Conservation (phyloP, 1,140 invertebrate species). For the Caenorhabditis tropicalis region DNA sequence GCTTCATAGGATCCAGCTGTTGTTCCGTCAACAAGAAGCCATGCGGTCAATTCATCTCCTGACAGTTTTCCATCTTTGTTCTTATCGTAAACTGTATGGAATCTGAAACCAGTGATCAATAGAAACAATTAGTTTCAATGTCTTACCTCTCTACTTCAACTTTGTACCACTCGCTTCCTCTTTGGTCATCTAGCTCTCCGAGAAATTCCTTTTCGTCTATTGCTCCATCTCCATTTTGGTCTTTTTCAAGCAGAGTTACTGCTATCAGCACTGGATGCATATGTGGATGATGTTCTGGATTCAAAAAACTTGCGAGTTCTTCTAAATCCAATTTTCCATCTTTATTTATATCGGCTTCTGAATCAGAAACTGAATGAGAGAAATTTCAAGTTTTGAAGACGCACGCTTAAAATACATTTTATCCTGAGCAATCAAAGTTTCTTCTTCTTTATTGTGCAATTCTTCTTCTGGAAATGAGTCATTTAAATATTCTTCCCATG, state of each 20-base stretch:
- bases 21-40: slow-evolving; percentile 29
- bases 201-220: slow-evolving; percentile 35
- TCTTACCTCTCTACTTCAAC: slow-evolving; percentile 29
- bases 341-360: slow-evolving; percentile 10
- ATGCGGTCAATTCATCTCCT: slow-evolving; percentile 19
- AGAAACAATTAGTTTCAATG: background rate
- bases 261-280: slow-evolving; percentile 36
- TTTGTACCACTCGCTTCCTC: slow-evolving; percentile 39
- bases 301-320: slow-evolving; percentile 24
- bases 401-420: background rate
- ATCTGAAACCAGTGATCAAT: background rate
- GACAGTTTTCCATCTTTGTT: slow-evolving; percentile 42
- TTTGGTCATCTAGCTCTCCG: slow-evolving; percentile 19
- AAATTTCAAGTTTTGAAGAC: background rate
- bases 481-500: slow-evolving; percentile 31
- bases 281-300: slow-evolving; percentile 37
- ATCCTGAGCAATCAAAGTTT: slow-evolving; percentile 16
- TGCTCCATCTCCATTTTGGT: slow-evolving; percentile 45
- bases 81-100: slow-evolving; percentile 21
- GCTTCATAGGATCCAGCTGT: slow-evolving; percentile 3
- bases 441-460: slow-evolving; percentile 5
- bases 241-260: slow-evolving; percentile 17
- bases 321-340: slow-evolving; percentile 16
- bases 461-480: slow-evolving; percentile 41
- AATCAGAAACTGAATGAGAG: background rate